phyloP scores from a whole-genome alignment of 2,797 vertebrate genomes.

The Gymnoscopelus microlampas region DNA sequence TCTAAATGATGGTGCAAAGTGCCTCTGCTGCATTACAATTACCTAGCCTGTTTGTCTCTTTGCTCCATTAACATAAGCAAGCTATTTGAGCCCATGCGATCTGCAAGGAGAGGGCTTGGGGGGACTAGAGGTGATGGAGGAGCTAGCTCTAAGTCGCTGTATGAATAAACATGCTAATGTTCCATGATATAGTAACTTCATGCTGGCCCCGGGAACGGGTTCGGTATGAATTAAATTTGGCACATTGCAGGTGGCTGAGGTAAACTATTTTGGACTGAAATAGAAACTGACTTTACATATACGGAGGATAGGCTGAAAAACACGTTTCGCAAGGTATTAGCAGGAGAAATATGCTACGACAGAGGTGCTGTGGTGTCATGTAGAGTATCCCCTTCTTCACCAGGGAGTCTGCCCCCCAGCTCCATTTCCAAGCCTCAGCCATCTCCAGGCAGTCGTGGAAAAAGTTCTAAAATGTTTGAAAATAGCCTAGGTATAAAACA shows the following conservation, averaged over 20 bases:
- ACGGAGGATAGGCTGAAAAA: conserved; percentile 10
- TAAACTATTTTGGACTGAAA: conserved; percentile 14
- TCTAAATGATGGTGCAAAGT: conserved; percentile 66
- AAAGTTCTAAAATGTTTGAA: too few relatives aligned
- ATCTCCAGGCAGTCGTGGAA: too few relatives aligned
- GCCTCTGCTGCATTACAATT: conserved; percentile 73
- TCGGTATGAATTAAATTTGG: conserved; percentile 32
- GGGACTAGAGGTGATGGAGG: conserved; percentile 46
- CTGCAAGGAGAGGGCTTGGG: conserved; percentile 30
- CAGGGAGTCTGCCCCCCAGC: too few relatives aligned
- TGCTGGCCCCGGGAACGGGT: conserved; percentile 6
- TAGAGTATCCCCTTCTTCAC: too few relatives aligned
- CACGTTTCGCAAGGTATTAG: not conserved
- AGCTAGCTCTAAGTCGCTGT: conserved; percentile 40
- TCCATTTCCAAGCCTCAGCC: too few relatives aligned
- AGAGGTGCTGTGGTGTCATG: too few relatives aligned
- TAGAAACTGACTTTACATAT: conserved; percentile 4
- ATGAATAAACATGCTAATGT: conserved; percentile 52
- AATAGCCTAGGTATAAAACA: too few relatives aligned
- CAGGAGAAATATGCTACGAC: too few relatives aligned
- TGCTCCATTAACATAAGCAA: conserved; percentile 66
- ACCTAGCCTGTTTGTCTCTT: conserved; percentile 55
- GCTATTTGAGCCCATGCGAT: conserved; percentile 54
- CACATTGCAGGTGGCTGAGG: conserved; percentile 17
- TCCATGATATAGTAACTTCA: conserved; percentile 27